Evolutionary conservation across 2,888 invertebrate genomes (phyloP).

Genomic region (Caenorhabditis sp.): DNA sequence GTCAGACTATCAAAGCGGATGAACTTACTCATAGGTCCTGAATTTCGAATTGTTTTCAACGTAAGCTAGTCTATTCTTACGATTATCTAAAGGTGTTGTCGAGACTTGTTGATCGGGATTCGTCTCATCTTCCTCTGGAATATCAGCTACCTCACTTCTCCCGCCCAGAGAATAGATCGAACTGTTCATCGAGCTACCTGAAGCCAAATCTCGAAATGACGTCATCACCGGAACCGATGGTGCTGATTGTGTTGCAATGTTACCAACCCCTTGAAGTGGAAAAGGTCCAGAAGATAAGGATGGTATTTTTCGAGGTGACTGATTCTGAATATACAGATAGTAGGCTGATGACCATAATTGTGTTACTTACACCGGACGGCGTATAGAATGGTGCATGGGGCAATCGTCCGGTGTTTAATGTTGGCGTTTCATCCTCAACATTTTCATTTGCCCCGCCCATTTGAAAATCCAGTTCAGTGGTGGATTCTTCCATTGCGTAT

Average conservation of each 20-base stretch:
- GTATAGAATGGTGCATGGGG: constrained; percentile 18
- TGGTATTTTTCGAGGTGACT: constrained; percentile 11
- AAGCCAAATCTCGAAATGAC: constrained; percentile 63
- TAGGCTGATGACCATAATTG: not conserved
- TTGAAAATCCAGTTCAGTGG: constrained; percentile 48
- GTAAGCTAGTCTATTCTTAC: too few species aligned
- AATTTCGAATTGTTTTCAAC: constrained; percentile 2
- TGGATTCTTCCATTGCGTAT: constrained; percentile 50
- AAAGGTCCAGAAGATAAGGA: constrained; percentile 3
- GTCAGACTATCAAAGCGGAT: constrained; percentile 54
- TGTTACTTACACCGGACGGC: constrained; percentile 9
- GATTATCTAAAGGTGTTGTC: not conserved
- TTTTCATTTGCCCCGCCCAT: constrained; percentile 38
- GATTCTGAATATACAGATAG: constrained; percentile 1
- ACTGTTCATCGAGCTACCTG: constrained; percentile 47
- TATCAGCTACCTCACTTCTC: constrained; percentile 50
- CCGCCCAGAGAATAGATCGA: constrained; percentile 51
- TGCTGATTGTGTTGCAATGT: not conserved
- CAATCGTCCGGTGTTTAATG: constrained; percentile 29
- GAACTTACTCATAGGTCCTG: constrained; percentile 50
- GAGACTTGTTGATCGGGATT: constrained; percentile 7
- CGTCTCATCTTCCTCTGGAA: constrained; percentile 54
- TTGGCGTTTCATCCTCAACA: constrained; percentile 38
- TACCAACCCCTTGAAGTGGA: not conserved
- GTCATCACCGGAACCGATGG: constrained; percentile 58